Evolutionary conservation across 2,113 vertebrate species (phyloP).

Genomic region (Prunella himalayana): DNA sequence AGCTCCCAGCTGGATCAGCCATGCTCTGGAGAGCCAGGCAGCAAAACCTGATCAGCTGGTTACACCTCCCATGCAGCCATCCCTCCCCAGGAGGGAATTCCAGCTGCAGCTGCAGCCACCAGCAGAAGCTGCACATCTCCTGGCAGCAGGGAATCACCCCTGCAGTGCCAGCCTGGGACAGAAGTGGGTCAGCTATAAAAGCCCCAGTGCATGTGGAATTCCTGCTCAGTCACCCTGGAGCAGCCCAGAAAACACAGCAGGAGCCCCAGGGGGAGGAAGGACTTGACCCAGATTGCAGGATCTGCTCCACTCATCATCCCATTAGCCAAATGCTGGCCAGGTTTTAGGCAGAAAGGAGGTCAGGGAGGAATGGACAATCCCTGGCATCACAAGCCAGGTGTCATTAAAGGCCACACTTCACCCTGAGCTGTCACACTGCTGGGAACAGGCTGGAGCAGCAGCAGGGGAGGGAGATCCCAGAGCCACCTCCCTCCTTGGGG

Average conservation of each 20-base stretch:
- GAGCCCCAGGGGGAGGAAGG: not conserved
- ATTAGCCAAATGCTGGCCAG: constrained; percentile 1
- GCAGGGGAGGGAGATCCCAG: not conserved
- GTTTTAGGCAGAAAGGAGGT: not conserved
- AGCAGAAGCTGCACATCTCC: not conserved
- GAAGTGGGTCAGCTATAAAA: not conserved
- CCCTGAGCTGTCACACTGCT: rapidly evolving
- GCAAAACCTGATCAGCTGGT: not conserved
- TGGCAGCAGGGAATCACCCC: not conserved
- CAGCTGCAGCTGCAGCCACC: not conserved
- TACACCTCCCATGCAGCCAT: not conserved
- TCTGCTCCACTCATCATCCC: constrained; percentile 27
- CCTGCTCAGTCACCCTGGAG: not conserved
- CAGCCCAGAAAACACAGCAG: not conserved
- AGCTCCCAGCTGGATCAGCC: not conserved
- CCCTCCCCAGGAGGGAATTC: not conserved
- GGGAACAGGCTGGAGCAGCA: too few relatives aligned
- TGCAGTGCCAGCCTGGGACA: not conserved
- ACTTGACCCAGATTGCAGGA: not conserved
- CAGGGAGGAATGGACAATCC: not conserved
- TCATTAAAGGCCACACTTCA: rapidly evolving
- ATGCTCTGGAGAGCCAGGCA: not conserved
- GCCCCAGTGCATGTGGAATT: not conserved
- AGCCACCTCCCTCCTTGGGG: rapidly evolving
- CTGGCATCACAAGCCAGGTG: not conserved